Percentiles rank a stretch among this genome's conserved stretches.
These are phyloP conservation scores for Linurgus olivaceus DNA, from an alignment of 2,797 vertebrate species.

Conservation along the genomic window DNA sequence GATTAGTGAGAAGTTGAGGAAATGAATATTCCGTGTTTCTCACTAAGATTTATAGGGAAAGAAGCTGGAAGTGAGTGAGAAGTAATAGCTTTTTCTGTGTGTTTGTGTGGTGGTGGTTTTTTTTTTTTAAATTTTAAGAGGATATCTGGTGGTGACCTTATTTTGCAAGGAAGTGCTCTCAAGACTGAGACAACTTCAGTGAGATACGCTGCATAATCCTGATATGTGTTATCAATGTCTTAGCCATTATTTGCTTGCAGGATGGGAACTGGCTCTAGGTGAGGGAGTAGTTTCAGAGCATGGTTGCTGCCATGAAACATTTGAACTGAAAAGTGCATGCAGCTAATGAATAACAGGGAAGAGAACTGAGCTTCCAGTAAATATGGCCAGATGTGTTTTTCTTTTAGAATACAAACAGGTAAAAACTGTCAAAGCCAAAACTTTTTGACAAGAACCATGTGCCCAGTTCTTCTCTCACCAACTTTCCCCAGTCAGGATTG, in stretches of 20 bases:
- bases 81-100: neutral
- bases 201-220: neutral
- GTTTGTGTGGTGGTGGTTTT: neutral
- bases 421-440: neutral
- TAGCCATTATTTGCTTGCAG: neutral
- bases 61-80: neutral
- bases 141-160: neutral
- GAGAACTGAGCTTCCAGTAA: neutral
- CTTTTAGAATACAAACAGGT: neutral
- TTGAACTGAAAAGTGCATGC: neutral
- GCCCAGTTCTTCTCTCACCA: neutral
- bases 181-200: neutral
- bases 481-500: neutral
- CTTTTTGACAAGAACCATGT: neutral
- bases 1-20: neutral
- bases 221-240: neutral
- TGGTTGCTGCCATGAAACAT: neutral
- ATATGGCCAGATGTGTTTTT: neutral
- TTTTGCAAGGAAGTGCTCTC: neutral
- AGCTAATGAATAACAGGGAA: neutral
- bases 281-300: neutral
- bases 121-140: neutral
- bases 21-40: neutral
- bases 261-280: neutral
- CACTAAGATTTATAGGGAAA: neutral